Evolutionary conservation across 2,113 vertebrate species (phyloP).

Genomic region (Antigone vipio): DNA sequence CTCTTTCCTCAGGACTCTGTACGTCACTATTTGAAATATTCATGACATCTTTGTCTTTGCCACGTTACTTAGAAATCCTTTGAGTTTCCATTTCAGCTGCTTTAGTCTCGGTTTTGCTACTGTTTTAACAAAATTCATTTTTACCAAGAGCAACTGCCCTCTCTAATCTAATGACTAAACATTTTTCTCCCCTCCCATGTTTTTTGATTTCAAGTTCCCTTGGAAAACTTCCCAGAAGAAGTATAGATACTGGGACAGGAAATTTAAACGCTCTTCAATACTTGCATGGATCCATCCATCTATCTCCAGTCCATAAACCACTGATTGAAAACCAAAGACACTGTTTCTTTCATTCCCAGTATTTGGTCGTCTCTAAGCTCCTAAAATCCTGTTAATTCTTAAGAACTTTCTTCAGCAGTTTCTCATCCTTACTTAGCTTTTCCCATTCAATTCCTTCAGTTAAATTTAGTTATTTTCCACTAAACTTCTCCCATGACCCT

Average conservation of each 20-base stretch:
- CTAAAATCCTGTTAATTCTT: neutral
- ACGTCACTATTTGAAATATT: neutral
- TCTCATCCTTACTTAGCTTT: neutral
- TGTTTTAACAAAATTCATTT: neutral
- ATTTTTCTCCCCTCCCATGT: rapidly evolving
- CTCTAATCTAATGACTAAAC: neutral
- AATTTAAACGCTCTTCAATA: neutral
- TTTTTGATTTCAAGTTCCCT: neutral
- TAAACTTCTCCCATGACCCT: neutral
- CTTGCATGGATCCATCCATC: neutral
- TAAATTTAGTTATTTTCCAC: neutral
- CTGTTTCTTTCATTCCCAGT: neutral
- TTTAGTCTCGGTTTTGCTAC: neutral
- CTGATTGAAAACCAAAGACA: neutral
- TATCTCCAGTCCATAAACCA: neutral
- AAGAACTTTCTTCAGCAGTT: neutral
- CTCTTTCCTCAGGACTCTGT: neutral
- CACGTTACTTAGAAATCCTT: neutral
- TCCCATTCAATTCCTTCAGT: neutral
- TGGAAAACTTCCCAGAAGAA: neutral
- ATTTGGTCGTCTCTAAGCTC: neutral
- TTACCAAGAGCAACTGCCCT: neutral
- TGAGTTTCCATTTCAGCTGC: neutral
- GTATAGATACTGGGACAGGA: neutral
- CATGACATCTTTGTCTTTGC: neutral